Conservation (phyloP, 2,797 vertebrate genomes). For the Crenuchus spilurus region DNA sequence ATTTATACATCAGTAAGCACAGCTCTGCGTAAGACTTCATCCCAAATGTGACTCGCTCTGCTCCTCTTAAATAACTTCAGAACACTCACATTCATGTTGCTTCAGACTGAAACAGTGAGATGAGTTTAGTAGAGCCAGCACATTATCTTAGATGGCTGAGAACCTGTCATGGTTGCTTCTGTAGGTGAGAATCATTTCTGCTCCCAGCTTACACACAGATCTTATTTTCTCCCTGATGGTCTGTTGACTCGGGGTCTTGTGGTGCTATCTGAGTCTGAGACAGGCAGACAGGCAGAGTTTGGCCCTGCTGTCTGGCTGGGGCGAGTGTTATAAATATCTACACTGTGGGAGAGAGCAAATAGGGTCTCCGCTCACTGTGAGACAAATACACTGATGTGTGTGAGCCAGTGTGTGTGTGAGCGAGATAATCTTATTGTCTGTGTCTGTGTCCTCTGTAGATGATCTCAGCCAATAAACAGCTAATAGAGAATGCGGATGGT, state of each 20-base stretch:
- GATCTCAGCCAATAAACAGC: conserved; percentile 90
- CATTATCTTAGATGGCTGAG: not conserved
- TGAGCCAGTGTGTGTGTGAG: not conserved
- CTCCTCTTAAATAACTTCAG: not conserved
- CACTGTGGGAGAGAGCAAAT: conserved; percentile 53
- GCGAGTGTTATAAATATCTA: conserved; percentile 46
- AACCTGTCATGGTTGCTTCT: not conserved
- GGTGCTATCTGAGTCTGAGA: conserved; percentile 27
- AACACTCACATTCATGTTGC: not conserved
- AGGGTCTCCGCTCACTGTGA: conserved; percentile 36
- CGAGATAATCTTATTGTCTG: not conserved
- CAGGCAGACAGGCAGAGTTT: conserved; percentile 15
- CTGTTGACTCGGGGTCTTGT: conserved; percentile 19
- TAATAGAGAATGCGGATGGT: conserved; percentile 89
- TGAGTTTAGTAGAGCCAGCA: not conserved
- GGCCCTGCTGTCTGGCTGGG: conserved; percentile 30
- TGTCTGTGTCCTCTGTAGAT: conserved; percentile 77
- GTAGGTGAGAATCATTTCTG: conserved; percentile 6
- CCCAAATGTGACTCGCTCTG: not conserved
- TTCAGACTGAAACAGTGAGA: not conserved
- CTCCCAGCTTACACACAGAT: not conserved
- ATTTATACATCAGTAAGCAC: not conserved
- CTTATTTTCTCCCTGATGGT: conserved; percentile 2
- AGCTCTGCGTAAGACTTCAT: not conserved
- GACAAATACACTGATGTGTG: conserved; percentile 1